A percentile compares a stretch with the other conserved stretches of the same genome.
Evolutionary conservation across 2,797 vertebrate genomes (phyloP).

Genomic region (Takifugu rubripes): DNA sequence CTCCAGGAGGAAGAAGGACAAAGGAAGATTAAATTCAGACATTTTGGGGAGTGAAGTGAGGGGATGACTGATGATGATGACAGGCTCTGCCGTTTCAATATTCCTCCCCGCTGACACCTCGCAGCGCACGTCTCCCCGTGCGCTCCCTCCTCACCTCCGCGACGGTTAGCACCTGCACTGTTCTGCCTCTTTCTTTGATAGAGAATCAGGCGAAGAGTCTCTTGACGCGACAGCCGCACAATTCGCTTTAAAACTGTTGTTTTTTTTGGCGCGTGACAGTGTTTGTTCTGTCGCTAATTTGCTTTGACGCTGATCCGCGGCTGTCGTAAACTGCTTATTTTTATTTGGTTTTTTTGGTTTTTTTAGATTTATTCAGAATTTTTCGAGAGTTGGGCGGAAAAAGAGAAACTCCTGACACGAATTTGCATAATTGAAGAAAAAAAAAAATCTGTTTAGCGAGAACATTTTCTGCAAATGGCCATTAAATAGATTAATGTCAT

Average conservation of each 20-base stretch:
- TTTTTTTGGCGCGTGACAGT: slow-evolving; percentile 35
- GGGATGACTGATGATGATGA: slow-evolving; percentile 72
- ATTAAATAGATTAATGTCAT: slow-evolving; percentile 73
- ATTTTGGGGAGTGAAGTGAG: slow-evolving; percentile 66
- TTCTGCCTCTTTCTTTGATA: slow-evolving; percentile 63
- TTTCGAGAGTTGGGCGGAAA: slow-evolving; percentile 18
- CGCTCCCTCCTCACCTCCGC: slow-evolving; percentile 60
- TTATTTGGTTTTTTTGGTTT: not conserved
- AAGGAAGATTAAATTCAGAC: slow-evolving; percentile 68
- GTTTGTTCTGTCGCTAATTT: slow-evolving; percentile 61
- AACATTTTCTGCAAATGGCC: slow-evolving; percentile 66
- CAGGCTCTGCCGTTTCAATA: slow-evolving; percentile 69
- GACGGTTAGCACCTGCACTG: slow-evolving; percentile 63
- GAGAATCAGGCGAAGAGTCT: slow-evolving; percentile 50
- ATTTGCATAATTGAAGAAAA: slow-evolving; percentile 53
- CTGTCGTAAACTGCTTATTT: slow-evolving; percentile 26
- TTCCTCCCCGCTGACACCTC: slow-evolving; percentile 69
- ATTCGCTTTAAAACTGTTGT: slow-evolving; percentile 11
- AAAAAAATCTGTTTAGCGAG: slow-evolving; percentile 49
- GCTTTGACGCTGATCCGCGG: slow-evolving; percentile 52
- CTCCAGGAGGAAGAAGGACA: slow-evolving; percentile 62
- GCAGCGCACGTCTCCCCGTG: slow-evolving; percentile 43
- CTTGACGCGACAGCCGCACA: slow-evolving; percentile 46
- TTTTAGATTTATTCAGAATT: not conserved
- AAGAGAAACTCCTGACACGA: slow-evolving; percentile 49